A percentile compares a stretch with the other conserved stretches of the same genome.
phyloP scores from a whole-genome alignment of 1,140 invertebrate genomes.

The Drosophila ironensis region DNA sequence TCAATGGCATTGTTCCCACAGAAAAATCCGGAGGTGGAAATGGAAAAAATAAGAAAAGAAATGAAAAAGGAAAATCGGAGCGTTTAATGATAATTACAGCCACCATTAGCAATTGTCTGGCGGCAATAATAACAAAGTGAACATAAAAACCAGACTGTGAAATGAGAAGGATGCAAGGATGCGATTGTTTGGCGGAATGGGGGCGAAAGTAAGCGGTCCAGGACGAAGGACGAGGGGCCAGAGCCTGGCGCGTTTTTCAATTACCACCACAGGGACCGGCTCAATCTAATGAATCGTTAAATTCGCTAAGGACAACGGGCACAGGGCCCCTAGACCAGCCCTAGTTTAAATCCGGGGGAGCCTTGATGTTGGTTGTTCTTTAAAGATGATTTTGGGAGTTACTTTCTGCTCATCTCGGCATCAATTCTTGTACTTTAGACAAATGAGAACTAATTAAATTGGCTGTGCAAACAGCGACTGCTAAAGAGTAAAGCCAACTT shows the following conservation, averaged over 20 bases:
- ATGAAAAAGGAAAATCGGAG: constrained; percentile 20
- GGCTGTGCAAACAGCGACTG: constrained; percentile 21
- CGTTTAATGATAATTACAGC: constrained; percentile 73
- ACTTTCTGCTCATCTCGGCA: no score
- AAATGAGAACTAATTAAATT: constrained; percentile 75
- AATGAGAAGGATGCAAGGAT: constrained; percentile 7
- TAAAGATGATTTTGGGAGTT: no score
- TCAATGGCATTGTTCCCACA: constrained; percentile 18
- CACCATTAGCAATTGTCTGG: constrained; percentile 71
- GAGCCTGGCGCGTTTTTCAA: constrained; percentile 66
- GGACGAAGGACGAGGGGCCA: constrained; percentile 22
- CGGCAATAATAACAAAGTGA: constrained; percentile 65
- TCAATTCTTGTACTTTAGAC: constrained; percentile 74
- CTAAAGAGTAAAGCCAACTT: constrained; percentile 44
- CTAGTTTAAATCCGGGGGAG: no score
- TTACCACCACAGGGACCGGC: constrained; percentile 46
- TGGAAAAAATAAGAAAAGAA: constrained; percentile 8
- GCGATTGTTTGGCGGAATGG: neutral
- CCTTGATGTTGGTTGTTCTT: no score
- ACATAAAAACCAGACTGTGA: constrained; percentile 47
- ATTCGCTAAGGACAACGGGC: constrained; percentile 73
- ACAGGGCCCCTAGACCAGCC: no score
- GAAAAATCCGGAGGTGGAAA: constrained; percentile 4
- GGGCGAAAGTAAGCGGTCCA: neutral
- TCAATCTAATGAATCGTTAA: constrained; percentile 72